Base-by-base conservation (phyloP, 2,888 invertebrate species). In the Stenichneumon culpator region DNA sequence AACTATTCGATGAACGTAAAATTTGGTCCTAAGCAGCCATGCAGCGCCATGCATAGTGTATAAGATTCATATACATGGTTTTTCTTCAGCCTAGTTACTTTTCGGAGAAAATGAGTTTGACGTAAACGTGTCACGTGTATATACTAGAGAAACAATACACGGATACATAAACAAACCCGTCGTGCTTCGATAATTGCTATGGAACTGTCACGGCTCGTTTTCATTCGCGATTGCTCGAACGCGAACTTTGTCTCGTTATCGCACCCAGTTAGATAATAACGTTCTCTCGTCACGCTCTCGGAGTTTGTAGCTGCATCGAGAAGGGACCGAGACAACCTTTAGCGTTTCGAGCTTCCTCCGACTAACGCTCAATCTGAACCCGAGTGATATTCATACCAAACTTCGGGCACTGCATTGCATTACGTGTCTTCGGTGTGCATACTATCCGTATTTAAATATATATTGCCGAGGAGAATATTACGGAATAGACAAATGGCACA, bases 161-260 rank as follows among this genome's bases (percentile, higher is more conserved):
- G 22, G 47, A 22, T 50, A 32, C 28, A 9, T 22, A 65, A 32
- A 65, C 16, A 44, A 52, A 60, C 9, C 50, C 25, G 22, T 52
- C n/a, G 6, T 16, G 75, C 3, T 52, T 67, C 52, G 50, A 75
- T 65, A 75, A 75, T 52, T 67, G 52, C 65, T 65, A 19, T 7
- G 75, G 14, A 75, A 75, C 50, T 39, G 36, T 50, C 52, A 67
- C 60, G 16, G 36, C 50, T 22, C 36, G 65, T 52, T 52, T 67
- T 36, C n/a, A 36, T 52, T 60, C 60, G 25, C 50, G 22, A 47
- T 50, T 32, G 22, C 32, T n/a, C 50, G 16, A 36, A 75, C 36
- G 75, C 7, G 14, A 75, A 65, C 50, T 75, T 65, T n/a, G 52
- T 65, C 36, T 52, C 65, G 65, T 75, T 75, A 52, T 52, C 65